Base-by-base conservation (phyloP, 2,113 vertebrate species). In the Caranx ignobilis region DNA sequence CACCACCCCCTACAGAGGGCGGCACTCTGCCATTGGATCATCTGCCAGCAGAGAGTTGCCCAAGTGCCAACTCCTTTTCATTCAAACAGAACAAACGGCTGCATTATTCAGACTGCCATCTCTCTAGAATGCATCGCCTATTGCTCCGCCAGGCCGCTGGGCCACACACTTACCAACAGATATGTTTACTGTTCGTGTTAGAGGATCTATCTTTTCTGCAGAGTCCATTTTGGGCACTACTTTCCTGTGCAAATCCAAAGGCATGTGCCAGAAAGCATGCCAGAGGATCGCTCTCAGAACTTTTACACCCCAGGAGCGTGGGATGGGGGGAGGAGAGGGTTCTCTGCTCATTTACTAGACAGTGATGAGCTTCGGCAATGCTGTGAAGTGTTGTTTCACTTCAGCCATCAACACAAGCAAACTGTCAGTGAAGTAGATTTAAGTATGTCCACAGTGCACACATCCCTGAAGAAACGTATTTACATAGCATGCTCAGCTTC, bases 31-130 rank as follows among this genome's bases (percentile, higher is more conserved):
- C 86, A 90, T 61, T 19, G 52, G 60, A 91, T 86, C 54, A 72
- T 90, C 71, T 92, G 91, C 92, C 92, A 92, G 90, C 52, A 69
- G 26, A 69, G 80, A 87, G 75, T 59, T 65, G 67, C 70, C 47
- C 35, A 48, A 5, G 61, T 86, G 91, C 91, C 92, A 94, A 82
- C 81, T 91, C 48, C 69, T 88, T 89, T 91, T 94, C 83, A 90
- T 89, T 85, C 82, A 77, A 34, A 79, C 68, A 72, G 84, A 91
- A 93, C 88, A 94, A 91, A 87, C 41, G 72, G 32, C 80, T 81
- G 86, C 83, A 90, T 93, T 94, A 93, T 93, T 88, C 81, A 83
- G 61, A 54, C 90, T 89, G 77, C 79, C 87, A 83, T 89, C 75
- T 76, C 71, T 32, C 48, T 65, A 75, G 76, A 89, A 90, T 52